Percentiles rank a stretch among this genome's conserved stretches.
phyloP scores from a whole-genome alignment of 2,113 vertebrate species.

The Xiphophorus maculatus region DNA sequence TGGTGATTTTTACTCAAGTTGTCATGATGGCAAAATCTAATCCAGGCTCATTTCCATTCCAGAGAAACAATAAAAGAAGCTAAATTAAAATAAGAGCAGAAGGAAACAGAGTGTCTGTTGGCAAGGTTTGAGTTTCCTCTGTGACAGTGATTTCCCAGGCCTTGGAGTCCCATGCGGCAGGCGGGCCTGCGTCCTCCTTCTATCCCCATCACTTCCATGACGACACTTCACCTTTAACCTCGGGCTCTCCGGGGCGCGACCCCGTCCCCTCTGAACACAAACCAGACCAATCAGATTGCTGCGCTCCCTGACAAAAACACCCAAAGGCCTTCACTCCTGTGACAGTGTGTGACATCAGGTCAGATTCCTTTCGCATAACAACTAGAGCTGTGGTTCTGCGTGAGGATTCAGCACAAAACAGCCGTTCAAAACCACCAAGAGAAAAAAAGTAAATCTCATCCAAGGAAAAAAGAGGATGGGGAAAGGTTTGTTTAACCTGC shows the following conservation, averaged over 20 bases:
- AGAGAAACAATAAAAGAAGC: constrained; percentile 11
- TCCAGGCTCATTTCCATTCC: background rate
- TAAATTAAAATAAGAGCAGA: constrained; percentile 10
- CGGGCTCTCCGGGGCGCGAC: constrained; percentile 57
- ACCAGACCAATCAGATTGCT: constrained; percentile 67
- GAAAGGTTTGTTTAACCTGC: constrained; percentile 10
- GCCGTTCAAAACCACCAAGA: constrained; percentile 30
- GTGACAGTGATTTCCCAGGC: constrained; percentile 72
- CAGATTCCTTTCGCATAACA: constrained; percentile 80
- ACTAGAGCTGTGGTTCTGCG: constrained; percentile 58
- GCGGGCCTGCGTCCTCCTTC: constrained; percentile 66
- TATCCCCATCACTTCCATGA: constrained; percentile 75
- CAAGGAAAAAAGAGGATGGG: background rate
- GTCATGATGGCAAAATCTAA: background rate
- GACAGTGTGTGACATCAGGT: constrained; percentile 79
- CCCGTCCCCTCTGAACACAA: constrained; percentile 69
- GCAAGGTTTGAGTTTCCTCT: constrained; percentile 35
- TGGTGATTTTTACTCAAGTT: background rate
- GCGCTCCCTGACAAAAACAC: constrained; percentile 70
- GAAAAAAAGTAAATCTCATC: constrained; percentile 13
- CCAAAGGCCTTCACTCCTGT: constrained; percentile 72
- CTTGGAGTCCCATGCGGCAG: constrained; percentile 62
- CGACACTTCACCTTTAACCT: constrained; percentile 78
- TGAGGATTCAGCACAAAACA: constrained; percentile 70
- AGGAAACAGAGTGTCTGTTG: constrained; percentile 20